Evolutionary conservation across 1,140 invertebrate genomes (phyloP), one percentile per base, ranked within the genome.

Genomic region (Polypedilum pembai): DNA sequence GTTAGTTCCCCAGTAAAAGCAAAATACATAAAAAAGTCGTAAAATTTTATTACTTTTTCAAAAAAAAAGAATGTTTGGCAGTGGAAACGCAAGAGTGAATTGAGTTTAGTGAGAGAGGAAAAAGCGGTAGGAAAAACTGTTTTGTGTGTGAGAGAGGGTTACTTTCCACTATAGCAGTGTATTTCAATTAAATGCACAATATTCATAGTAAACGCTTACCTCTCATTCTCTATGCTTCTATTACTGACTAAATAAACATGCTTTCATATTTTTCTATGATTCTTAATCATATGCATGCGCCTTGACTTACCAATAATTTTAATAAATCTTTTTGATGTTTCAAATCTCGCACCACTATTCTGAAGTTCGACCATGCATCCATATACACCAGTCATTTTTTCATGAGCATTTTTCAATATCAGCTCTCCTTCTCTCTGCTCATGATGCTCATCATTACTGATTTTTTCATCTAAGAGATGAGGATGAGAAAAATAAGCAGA

Each of bases 11-110:
- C 8, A 69, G 17, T 18, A 69, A 18, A n/a, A 21, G 18, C 65
- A 69, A 21, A 69, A 69, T 21, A 69, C 65, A 69, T 69, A 69
- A 69, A 69, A 69, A 69, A 69, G 65, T 69, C 65, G 65, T 69
- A 69, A 69, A 69, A 69, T 69, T 69, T 69, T 69, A 69, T 69
- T 69, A 69, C 65, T 69, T 18, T 20, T 8, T 69, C 15, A 69
- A 69, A 18, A 21, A 69, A 56, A 56, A 56, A 56, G n/a, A 56
- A 56, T 15, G 45, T 56, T 56, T 17, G 45, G 45, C 45, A 56
- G n/a, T 56, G 24, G 24, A 33, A 33, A 33, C 24, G 24, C 24
- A 33, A 33, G 24, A 33, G 24, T 33, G 24, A 33, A 33, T 33
- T 33, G 24, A 33, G 24, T 33, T 5, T 1, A 33, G 5, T 33